Percentiles rank a stretch among this genome's conserved stretches.
Evolutionary conservation across 2,888 invertebrate genomes (phyloP).

Genomic region (Augiades crinisus): DNA sequence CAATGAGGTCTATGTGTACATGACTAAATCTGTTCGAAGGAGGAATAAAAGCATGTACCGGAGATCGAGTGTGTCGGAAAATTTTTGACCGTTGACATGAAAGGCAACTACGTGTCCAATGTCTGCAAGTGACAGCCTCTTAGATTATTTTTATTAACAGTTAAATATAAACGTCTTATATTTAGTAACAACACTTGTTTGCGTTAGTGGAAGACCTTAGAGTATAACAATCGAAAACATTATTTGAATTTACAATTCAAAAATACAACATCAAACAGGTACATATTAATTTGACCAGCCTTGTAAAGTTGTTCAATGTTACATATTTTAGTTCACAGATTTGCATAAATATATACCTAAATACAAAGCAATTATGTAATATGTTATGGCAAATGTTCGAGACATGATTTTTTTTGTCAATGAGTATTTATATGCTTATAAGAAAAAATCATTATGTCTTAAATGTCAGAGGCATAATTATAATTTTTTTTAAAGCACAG

Average conservation of each 20-base stretch:
- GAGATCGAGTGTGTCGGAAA: constrained; percentile 4
- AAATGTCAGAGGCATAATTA: too few species aligned
- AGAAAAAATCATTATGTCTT: too few species aligned
- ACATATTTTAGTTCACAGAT: neutral
- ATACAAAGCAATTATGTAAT: too few species aligned
- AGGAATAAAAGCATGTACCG: constrained; percentile 3
- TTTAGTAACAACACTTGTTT: neutral
- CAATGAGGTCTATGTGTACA: constrained; percentile 27
- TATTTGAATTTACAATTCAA: neutral
- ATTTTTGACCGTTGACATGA: neutral
- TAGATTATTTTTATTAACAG: too few species aligned
- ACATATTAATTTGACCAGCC: neutral
- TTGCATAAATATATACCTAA: neutral
- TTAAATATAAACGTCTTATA: neutral
- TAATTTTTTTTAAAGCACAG: too few species aligned
- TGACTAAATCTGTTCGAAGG: constrained; percentile 38
- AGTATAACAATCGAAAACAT: neutral
- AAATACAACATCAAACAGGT: neutral
- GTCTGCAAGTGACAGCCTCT: too few species aligned
- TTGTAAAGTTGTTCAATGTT: neutral
- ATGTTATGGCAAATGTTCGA: too few species aligned
- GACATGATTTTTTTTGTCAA: too few species aligned
- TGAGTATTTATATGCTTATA: too few species aligned
- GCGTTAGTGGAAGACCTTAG: neutral
- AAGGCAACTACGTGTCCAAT: neutral